Evolutionary conservation across 2,797 vertebrate genomes (phyloP).

Genomic region (Molossus molossus): DNA sequence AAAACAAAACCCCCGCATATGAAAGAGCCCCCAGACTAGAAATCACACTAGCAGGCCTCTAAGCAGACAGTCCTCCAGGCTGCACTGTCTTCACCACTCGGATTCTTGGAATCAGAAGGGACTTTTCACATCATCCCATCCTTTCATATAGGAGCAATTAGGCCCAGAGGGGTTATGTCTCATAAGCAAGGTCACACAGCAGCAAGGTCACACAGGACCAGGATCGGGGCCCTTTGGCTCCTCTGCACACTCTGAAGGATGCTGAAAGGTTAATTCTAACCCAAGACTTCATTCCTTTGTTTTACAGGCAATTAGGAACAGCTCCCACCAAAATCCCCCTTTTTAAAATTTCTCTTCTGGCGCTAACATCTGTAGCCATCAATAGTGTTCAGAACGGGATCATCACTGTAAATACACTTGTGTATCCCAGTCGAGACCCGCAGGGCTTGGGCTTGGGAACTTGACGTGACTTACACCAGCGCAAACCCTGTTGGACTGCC

Average conservation of each 20-base stretch:
- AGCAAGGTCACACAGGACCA: neutral
- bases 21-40: neutral
- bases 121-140: neutral
- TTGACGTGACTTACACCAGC: neutral
- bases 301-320: neutral
- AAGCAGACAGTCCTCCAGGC: too few species aligned
- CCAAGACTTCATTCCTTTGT: neutral
- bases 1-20: neutral
- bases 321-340: neutral
- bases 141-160: neutral
- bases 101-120: neutral
- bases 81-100: neutral
- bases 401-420: neutral
- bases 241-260: neutral
- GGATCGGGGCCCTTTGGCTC: neutral
- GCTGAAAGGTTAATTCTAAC: neutral
- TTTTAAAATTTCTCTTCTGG: neutral
- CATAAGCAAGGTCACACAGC: slow-evolving; percentile 36
- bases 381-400: neutral
- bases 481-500: neutral
- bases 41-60: neutral
- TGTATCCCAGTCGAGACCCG: fast-evolving
- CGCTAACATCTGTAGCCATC: neutral
- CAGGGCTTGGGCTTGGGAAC: neutral
- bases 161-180: neutral